These are phyloP conservation scores for Onychomys arenicola DNA, from an alignment of 2,797 vertebrate genomes.

Conservation along the genomic window DNA sequence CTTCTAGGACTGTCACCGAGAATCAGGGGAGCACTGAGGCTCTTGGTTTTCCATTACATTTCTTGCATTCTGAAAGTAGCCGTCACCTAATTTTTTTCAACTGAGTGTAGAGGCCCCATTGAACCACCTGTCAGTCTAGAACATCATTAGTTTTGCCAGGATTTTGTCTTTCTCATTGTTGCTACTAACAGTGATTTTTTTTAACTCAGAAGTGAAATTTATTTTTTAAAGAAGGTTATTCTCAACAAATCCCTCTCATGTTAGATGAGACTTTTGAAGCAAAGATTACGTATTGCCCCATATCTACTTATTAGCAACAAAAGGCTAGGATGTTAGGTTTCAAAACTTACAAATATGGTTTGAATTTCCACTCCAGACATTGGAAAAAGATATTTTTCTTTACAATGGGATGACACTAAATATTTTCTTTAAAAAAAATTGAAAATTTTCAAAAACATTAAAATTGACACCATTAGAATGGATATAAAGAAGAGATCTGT, in stretches of 20 bases:
- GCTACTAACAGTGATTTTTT: not conserved
- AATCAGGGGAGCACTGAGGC: not conserved
- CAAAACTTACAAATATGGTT: not conserved
- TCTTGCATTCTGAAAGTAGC: not conserved
- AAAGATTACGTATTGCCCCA: not conserved
- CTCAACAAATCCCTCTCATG: not conserved
- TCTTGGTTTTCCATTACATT: not conserved
- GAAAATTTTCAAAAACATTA: not conserved
- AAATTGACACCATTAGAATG: not conserved
- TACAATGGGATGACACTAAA: slow-evolving; percentile 8
- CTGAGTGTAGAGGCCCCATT: not conserved
- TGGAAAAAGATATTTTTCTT: not conserved
- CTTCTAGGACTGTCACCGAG: not conserved
- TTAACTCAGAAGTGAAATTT: not conserved
- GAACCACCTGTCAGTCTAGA: not conserved
- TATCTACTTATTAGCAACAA: not conserved
- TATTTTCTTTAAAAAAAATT: not conserved
- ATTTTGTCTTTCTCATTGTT: not conserved
- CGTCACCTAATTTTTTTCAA: not conserved
- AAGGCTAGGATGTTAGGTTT: not conserved
- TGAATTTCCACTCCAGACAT: not conserved
- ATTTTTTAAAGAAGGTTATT: not conserved
- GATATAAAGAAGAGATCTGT: slow-evolving; percentile 9
- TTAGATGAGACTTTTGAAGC: slow-evolving; percentile 23
- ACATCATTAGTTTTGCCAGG: not conserved